Conservation (phyloP, 1,140 invertebrate genomes). For the Teleogryllus occipitalis region DNA sequence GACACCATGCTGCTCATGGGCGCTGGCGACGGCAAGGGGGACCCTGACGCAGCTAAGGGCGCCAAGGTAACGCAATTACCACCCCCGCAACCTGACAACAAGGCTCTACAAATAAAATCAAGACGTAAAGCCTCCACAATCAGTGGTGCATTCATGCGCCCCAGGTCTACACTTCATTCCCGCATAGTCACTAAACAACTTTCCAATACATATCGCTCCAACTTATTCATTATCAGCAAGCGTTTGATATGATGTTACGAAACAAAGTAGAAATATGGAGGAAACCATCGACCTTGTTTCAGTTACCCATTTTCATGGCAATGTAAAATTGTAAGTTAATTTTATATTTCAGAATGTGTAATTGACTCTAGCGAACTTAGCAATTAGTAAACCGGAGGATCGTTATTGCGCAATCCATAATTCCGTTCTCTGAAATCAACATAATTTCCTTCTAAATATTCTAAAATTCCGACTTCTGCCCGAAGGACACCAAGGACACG, state of each 20-base stretch:
- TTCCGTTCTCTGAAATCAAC: neutral
- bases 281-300: no score
- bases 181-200: no score
- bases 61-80: no score
- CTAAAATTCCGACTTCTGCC: neutral
- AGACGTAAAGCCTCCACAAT: neutral
- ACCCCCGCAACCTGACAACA: no score
- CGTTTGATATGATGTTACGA: no score
- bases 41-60: neutral
- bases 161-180: no score
- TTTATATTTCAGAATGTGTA: neutral
- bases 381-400: neutral
- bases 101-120: no score
- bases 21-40: neutral
- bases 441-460: neutral
- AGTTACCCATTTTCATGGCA: neutral
- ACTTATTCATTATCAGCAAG: no score
- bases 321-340: neutral
- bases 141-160: neutral
- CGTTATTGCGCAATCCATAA: neutral
- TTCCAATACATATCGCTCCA: no score
- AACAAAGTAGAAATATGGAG: no score
- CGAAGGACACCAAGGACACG: neutral
- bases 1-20: slow-evolving; percentile 10
- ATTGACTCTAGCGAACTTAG: neutral